Percentiles rank a stretch among this genome's conserved stretches.
phyloP scores from a whole-genome alignment of 2,888 invertebrate species.

The Peribatodes rhomboidaria region DNA sequence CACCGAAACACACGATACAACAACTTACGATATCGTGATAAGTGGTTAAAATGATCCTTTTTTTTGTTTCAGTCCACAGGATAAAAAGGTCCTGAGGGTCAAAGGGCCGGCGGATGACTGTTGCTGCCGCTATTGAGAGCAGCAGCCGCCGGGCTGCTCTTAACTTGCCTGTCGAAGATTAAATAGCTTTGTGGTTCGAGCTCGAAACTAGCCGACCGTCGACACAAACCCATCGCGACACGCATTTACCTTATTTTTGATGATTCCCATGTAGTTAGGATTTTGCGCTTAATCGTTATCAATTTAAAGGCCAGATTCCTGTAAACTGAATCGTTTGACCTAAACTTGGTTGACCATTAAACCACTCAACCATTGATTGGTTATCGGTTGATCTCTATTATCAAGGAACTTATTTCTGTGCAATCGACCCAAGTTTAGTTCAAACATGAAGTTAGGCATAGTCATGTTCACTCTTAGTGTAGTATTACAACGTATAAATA shows the following conservation, averaged over 20 bases:
- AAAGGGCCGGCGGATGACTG: slow-evolving; percentile 61
- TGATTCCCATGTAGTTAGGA: slow-evolving; percentile 14
- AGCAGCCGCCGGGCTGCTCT: slow-evolving; percentile 40
- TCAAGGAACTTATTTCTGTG: neutral
- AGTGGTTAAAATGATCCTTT: neutral
- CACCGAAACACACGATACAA: neutral
- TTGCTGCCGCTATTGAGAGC: slow-evolving; percentile 43
- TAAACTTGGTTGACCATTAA: neutral
- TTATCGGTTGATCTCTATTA: neutral
- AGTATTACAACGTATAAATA: neutral
- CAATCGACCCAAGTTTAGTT: neutral
- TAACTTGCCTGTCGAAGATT: slow-evolving; percentile 19
- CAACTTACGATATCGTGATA: too few species aligned
- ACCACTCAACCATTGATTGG: neutral
- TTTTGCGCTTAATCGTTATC: slow-evolving; percentile 18
- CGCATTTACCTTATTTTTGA: slow-evolving; percentile 24
- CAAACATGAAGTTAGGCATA: neutral
- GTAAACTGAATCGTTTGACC: neutral
- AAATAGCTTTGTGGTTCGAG: slow-evolving; percentile 9
- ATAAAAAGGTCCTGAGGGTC: slow-evolving; percentile 81
- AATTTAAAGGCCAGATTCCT: neutral
- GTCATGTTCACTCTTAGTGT: neutral
- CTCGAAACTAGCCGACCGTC: slow-evolving; percentile 9
- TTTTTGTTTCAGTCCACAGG: slow-evolving; percentile 71
- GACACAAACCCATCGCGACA: slow-evolving; percentile 9